Evolutionary conservation across 2,888 invertebrate species (phyloP), one percentile per base, ranked within the genome.

Genomic region (Drosophila sordidapex): DNA sequence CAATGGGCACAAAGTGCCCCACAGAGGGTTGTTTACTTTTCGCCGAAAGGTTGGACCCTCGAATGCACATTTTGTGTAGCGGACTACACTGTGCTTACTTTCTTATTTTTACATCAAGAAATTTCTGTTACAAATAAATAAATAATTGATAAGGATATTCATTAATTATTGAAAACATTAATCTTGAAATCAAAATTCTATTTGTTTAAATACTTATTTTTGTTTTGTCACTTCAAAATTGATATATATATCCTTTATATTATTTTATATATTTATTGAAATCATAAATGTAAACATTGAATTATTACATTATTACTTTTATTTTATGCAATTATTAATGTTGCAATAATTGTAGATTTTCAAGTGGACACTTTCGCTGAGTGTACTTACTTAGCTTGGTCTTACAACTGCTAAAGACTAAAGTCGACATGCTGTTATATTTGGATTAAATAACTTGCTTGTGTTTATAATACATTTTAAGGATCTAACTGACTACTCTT

Each of bases 31-130:
- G 56, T 54, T 69, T 69, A 18, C 70, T 38, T 31, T 54, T 46
- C 27, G 13, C 38, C 36, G 15, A n/a, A 66, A 38, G 48, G n/a
- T 48, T 48, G 36, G 21, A 21, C 40, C n/a, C 68, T 33, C 27
- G 31, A 54, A 68, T 43, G 68, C 52, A 40, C 51, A 31, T 52
- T 52, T 52, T 52, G 31, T 33, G 52, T 33, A n/a, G 21, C 21
- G 43, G 21, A 8, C 7, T 43, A 13, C 4, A 25, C 46, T 46
- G 4, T 2, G 21, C 25, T 0, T 15, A 15, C 21, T 15, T 8
- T 8, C 2, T 25, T 25, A 21, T 1, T 18, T 15, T 1, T 25
- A 2, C 21, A 11, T 43, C 21, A 43, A 11, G 11, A 21, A 21
- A 21, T 43, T 11, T 43, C 43, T 21, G 21, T 21, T 1, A 21